These are phyloP conservation scores for Sisor rabdophorus DNA, from an alignment of 2,113 vertebrate genomes.

Conservation along the genomic window DNA sequence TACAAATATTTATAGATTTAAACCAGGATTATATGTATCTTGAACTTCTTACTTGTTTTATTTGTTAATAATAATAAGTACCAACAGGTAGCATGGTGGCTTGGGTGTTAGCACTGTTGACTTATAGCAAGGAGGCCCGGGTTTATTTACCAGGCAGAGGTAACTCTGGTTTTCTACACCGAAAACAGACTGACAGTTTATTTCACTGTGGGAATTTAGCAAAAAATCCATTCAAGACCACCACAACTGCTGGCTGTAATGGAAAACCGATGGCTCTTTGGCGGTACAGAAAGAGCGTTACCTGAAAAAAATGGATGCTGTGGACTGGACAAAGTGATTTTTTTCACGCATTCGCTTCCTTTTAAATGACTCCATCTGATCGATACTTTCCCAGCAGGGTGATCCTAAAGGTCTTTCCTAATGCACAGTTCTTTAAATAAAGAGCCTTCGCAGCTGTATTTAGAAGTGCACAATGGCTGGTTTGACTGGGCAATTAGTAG, in stretches of 20 bases:
- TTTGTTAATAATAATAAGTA: no score
- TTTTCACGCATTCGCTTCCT: constrained; percentile 30
- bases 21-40: not conserved
- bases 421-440: constrained; percentile 38
- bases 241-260: not conserved
- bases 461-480: constrained; percentile 32
- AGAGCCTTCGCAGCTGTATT: constrained; percentile 34
- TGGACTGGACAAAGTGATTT: constrained; percentile 41
- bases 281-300: not conserved
- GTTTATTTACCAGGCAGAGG: no score
- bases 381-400: constrained; percentile 33
- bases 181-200: constrained; percentile 1
- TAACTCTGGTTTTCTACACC: constrained; percentile 6
- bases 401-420: constrained; percentile 34
- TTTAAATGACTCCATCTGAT: constrained; percentile 36
- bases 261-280: constrained; percentile 15
- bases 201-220: constrained; percentile 11
- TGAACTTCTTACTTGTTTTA: not conserved
- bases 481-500: constrained; percentile 32
- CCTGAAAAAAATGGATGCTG: constrained; percentile 17
- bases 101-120: no score
- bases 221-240: constrained; percentile 14
- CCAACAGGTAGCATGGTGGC: no score
- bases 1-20: not conserved
- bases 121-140: no score